phyloP scores from a whole-genome alignment of 2,888 invertebrate genomes.

The Oscheius sp. region DNA sequence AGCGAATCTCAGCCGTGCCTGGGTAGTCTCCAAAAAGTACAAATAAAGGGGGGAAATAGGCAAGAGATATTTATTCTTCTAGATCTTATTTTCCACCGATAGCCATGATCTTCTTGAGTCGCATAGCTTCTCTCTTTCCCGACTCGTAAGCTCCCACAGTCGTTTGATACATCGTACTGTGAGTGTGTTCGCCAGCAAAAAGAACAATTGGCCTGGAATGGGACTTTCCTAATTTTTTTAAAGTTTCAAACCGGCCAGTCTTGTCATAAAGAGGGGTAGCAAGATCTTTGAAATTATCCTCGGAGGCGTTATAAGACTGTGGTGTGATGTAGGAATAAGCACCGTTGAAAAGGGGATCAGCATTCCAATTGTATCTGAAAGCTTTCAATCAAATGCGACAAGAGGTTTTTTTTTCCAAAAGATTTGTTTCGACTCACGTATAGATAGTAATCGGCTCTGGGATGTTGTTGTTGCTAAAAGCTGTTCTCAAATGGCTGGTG shows the following conservation, averaged over 20 bases:
- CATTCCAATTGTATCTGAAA: slow-evolving; percentile 40
- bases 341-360: slow-evolving; percentile 36
- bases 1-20: not conserved
- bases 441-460: slow-evolving; percentile 7
- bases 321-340: slow-evolving; percentile 45
- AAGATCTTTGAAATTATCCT: slow-evolving; percentile 8
- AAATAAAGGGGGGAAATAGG: not conserved
- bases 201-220: slow-evolving; percentile 20
- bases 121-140: slow-evolving; percentile 41
- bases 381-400: not conserved
- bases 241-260: not conserved
- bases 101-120: not conserved
- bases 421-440: slow-evolving; percentile 11
- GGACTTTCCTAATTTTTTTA: not conserved
- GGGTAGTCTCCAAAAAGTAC: not conserved
- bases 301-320: not conserved
- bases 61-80: not conserved
- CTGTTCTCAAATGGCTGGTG: slow-evolving; percentile 14
- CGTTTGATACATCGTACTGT: slow-evolving; percentile 43
- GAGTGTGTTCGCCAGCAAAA: slow-evolving; percentile 50
- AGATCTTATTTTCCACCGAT: not conserved
- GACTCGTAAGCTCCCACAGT: slow-evolving; percentile 40
- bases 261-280: not conserved
- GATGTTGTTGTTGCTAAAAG: not conserved
- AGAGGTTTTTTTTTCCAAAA: too few relatives aligned